Evolutionary conservation across 2,113 vertebrate species (phyloP).

Genomic region (Onychostoma macrolepis): DNA sequence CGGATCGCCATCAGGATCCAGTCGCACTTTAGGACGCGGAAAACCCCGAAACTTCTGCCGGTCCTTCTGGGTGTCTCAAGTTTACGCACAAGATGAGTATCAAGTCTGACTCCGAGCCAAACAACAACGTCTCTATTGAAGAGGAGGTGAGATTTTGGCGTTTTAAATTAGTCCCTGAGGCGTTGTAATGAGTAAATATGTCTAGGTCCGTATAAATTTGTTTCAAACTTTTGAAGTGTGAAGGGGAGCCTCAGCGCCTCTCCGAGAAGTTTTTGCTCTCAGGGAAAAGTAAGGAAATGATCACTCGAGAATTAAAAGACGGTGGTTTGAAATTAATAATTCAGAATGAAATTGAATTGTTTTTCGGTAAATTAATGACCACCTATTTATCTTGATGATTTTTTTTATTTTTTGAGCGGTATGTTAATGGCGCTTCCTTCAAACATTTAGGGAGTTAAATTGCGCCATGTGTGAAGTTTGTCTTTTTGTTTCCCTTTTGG

Average conservation of each 20-base stretch:
- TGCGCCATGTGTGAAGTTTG: background rate
- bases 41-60: slow-evolving; percentile 42
- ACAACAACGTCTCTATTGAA: slow-evolving; percentile 75
- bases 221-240: background rate
- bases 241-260: background rate
- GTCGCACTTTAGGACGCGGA: slow-evolving; percentile 63
- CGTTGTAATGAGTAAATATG: background rate
- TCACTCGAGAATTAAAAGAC: background rate
- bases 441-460: background rate
- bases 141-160: slow-evolving; percentile 73
- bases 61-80: slow-evolving; percentile 15
- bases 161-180: background rate
- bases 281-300: background rate
- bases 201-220: background rate
- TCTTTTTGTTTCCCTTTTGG: background rate
- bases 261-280: background rate
- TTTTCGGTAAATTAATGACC: background rate
- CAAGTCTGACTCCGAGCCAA: slow-evolving; percentile 75
- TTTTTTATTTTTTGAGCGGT: background rate
- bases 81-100: slow-evolving; percentile 71
- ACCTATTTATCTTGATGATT: background rate
- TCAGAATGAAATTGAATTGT: background rate
- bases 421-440: background rate
- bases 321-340: background rate
- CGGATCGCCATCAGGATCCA: slow-evolving; percentile 60